Evolutionary conservation across 2,113 vertebrate genomes (phyloP).

Genomic region (Cyprinus carpio): DNA sequence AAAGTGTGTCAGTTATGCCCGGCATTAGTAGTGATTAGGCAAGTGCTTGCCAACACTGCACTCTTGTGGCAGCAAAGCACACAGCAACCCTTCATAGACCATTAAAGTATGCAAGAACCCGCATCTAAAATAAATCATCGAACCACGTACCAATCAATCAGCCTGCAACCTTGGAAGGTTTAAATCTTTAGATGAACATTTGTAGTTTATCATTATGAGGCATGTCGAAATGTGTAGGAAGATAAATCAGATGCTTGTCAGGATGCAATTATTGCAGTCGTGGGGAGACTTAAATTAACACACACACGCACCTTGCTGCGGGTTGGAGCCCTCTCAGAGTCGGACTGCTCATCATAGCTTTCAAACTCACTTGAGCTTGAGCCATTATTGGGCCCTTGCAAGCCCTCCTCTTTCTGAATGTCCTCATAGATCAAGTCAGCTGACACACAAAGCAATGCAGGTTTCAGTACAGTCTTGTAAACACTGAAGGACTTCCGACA

Average conservation of each 20-base stretch:
- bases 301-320: conserved; percentile 73
- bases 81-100: background rate
- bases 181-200: conserved; percentile 6
- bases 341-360: conserved; percentile 93
- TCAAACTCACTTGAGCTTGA: conserved; percentile 98
- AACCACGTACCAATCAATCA: background rate
- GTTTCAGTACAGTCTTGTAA: background rate
- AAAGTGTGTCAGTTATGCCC: background rate
- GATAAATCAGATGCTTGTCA: background rate
- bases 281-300: background rate
- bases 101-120: background rate
- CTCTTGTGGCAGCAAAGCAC: conserved; percentile 36
- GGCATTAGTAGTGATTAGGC: background rate
- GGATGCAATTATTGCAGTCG: background rate
- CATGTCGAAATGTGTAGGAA: background rate
- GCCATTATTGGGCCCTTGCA: conserved; percentile 72
- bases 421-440: conserved; percentile 84
- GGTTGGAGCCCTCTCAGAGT: conserved; percentile 73
- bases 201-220: conserved; percentile 21
- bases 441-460: conserved; percentile 11
- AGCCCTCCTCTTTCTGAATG: conserved; percentile 68
- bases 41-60: conserved; percentile 43
- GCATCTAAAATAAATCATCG: background rate
- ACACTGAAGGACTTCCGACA: conserved; percentile 1
- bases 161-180: conserved; percentile 14